Evolutionary conservation across 1,140 invertebrate species (phyloP).

Genomic region (Akabosia matsudoensis): DNA sequence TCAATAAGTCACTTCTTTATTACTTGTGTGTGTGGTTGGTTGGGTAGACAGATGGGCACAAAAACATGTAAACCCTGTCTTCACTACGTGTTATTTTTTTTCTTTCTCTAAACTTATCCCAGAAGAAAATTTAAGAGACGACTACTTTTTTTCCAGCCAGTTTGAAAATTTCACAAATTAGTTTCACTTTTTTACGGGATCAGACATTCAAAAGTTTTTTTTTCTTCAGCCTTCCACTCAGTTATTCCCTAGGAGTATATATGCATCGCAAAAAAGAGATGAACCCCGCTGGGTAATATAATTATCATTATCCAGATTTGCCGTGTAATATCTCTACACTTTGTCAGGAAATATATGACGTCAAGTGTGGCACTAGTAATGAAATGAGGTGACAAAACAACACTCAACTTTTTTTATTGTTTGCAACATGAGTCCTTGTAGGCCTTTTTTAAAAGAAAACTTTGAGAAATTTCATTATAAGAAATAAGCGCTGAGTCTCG

Average conservation of each 20-base stretch:
- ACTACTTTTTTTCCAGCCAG: no score
- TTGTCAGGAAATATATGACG: not conserved
- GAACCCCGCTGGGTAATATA: not conserved
- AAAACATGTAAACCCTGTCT: no score
- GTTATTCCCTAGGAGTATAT: not conserved
- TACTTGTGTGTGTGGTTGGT: not conserved
- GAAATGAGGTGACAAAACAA: conserved; percentile 6
- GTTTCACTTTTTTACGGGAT: no score
- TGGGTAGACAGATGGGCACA: not conserved
- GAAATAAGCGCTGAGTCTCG: no score
- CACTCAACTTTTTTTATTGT: conserved; percentile 10
- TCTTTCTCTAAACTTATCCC: no score
- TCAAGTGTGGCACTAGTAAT: not conserved
- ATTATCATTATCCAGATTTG: conserved; percentile 1
- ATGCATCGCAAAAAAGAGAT: not conserved
- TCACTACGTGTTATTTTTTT: no score
- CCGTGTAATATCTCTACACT: not conserved
- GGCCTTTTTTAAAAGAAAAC: no score
- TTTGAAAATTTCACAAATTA: no score
- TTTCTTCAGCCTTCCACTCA: not conserved
- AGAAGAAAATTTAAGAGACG: no score
- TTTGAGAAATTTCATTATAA: no score
- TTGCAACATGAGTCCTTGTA: not conserved
- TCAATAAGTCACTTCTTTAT: not conserved
- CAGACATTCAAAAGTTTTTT: no score